phyloP scores from a whole-genome alignment of 2,113 vertebrate species.

The Cephalopholis sonnerati region DNA sequence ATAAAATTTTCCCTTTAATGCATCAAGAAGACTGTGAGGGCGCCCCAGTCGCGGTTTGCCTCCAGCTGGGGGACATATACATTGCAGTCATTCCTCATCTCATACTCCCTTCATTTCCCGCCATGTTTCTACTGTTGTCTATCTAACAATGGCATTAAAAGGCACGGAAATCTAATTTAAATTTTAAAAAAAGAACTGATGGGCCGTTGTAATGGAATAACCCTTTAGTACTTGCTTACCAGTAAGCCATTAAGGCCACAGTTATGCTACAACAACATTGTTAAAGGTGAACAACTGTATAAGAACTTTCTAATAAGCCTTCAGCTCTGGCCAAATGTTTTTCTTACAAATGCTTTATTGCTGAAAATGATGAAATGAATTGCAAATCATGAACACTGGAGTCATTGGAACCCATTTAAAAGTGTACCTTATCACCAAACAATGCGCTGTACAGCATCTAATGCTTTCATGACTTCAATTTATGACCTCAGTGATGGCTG shows the following conservation, averaged over 20 bases:
- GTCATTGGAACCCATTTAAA: background rate
- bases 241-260: background rate
- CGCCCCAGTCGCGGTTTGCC: background rate
- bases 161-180: background rate
- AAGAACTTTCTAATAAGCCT: background rate
- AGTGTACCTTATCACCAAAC: background rate
- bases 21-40: background rate
- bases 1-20: background rate
- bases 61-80: too few relatives aligned
- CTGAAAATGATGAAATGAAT: background rate
- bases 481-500: constrained; percentile 38
- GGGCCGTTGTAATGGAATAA: background rate
- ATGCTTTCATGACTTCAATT: constrained; percentile 46
- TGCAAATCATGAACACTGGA: background rate
- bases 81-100: background rate
- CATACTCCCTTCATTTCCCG: background rate
- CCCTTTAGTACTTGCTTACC: background rate
- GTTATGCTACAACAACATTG: background rate
- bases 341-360: background rate
- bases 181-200: too few relatives aligned
- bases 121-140: background rate
- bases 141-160: background rate
- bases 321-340: background rate
- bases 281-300: background rate
- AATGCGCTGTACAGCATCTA: background rate